phyloP scores from a whole-genome alignment of 2,888 invertebrate species.

The Linyphia triangularis region DNA sequence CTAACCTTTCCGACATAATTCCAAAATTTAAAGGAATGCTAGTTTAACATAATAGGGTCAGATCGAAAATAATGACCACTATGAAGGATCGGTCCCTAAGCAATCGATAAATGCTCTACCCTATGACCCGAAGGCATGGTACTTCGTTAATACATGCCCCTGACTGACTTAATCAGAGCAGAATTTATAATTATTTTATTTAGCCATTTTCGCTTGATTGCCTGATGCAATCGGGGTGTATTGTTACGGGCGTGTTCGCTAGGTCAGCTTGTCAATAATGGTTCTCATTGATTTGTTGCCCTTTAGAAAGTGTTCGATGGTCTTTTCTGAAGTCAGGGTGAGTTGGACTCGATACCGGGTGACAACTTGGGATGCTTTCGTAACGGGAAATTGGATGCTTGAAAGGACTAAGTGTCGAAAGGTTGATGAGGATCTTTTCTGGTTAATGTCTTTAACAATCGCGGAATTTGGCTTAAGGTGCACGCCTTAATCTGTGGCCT shows the following conservation, averaged over 20 bases:
- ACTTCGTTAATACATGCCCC: conserved; percentile 51
- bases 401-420: not conserved
- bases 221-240: conserved; percentile 37
- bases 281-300: conserved; percentile 27
- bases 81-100: conserved; percentile 32
- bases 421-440: not conserved
- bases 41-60: conserved; percentile 40
- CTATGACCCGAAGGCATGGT: conserved; percentile 31
- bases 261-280: conserved; percentile 48
- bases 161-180: conserved; percentile 62
- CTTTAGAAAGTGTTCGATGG: not conserved
- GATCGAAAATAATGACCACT: not conserved
- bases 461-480: too few species aligned
- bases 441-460: too few species aligned
- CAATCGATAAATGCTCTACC: conserved; percentile 9
- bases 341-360: not conserved
- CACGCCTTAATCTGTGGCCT: too few species aligned
- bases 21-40: conserved; percentile 33
- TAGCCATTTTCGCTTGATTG: not conserved
- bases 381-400: not conserved
- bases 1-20: not conserved
- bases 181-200: conserved; percentile 28
- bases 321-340: not conserved
- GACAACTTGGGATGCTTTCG: not conserved
- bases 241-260: conserved; percentile 48